Evolutionary conservation across 2,888 invertebrate genomes (phyloP), one percentile per base, ranked within the genome.

Genomic region (Leucoma salicis): DNA sequence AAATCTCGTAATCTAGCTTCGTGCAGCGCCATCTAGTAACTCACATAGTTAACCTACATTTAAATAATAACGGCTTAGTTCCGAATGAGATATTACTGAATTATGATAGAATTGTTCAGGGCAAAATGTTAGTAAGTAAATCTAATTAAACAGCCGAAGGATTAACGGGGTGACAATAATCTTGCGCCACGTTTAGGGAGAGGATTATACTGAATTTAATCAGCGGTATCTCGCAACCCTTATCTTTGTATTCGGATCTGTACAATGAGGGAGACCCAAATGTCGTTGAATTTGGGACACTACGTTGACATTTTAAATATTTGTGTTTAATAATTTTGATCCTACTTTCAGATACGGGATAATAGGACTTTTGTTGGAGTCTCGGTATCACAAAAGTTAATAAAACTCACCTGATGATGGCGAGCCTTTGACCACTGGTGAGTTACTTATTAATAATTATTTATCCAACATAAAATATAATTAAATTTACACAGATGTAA

Each of bases 121-220:
- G 58, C 53, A 56, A 53, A 60, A 60, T 49, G 56, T 56, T 56
- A 49, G 56, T 60, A 40, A 29, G 29, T 29, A 31, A 50, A 79
- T 82, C 73, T 85, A 83, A 85, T 84, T 84, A 82, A 82, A 79
- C 74, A 73, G 71, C 70, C 70, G 57, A 59, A 46, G 78, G 81
- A 82, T 85, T 83, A 86, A 84, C 85, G 83, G 81, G 73, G 83
- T 86, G 87, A 86, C 86, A 85, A 86, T 86, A 86, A 86, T 86
- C 81, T 85, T 77, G 78, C 66, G 70, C 77, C 73, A 65, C 71
- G 68, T 65, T 63, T 60, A 67, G 75, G 73, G 63, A 60, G 55
- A 69, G 80, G 85, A 83, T 87, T 75, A 85, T 78, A 81, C 82
- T 59, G 68, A 82, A 82, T 84, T 83, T 85, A 85, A 86, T 87